Evolutionary conservation across 2,888 invertebrate species (phyloP).

Genomic region (Erebia epiphron): DNA sequence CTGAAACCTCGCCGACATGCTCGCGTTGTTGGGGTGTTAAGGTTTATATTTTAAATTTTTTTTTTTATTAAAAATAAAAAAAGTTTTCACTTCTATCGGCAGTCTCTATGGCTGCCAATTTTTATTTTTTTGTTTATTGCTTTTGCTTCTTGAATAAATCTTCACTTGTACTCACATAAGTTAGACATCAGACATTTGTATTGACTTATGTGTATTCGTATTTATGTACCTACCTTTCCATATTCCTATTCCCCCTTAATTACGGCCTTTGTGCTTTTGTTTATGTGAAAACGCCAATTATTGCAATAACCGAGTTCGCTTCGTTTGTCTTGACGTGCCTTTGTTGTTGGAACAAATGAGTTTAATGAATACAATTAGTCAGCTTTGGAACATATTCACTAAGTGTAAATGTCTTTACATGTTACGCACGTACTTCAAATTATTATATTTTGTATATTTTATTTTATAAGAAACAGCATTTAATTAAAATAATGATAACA

Average conservation of each 20-base stretch:
- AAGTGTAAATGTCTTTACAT: slow-evolving; percentile 39
- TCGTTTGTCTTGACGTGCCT: slow-evolving; percentile 56
- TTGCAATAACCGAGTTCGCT: slow-evolving; percentile 66
- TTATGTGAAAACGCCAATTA: slow-evolving; percentile 70
- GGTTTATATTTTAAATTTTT: no score
- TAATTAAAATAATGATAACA: no score
- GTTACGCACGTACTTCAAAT: slow-evolving; percentile 3
- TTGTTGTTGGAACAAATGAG: slow-evolving; percentile 48
- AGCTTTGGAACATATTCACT: slow-evolving; percentile 34
- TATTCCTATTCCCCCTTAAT: slow-evolving; percentile 69
- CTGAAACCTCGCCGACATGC: no score
- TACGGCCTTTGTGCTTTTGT: slow-evolving; percentile 66
- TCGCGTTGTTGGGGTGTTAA: no score
- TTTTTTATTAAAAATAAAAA: no score
- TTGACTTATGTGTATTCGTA: slow-evolving; percentile 52
- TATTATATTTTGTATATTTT: background rate
- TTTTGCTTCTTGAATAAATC: no score
- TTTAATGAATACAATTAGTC: slow-evolving; percentile 51
- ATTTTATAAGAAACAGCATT: no score
- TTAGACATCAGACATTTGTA: slow-evolving; percentile 25
- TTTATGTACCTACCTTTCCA: slow-evolving; percentile 65
- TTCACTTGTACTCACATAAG: background rate
- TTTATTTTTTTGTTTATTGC: no score
- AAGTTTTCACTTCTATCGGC: no score
- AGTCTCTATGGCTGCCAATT: no score